Conservation (phyloP, 2,113 vertebrate species). For the Ictalurus punctatus region DNA sequence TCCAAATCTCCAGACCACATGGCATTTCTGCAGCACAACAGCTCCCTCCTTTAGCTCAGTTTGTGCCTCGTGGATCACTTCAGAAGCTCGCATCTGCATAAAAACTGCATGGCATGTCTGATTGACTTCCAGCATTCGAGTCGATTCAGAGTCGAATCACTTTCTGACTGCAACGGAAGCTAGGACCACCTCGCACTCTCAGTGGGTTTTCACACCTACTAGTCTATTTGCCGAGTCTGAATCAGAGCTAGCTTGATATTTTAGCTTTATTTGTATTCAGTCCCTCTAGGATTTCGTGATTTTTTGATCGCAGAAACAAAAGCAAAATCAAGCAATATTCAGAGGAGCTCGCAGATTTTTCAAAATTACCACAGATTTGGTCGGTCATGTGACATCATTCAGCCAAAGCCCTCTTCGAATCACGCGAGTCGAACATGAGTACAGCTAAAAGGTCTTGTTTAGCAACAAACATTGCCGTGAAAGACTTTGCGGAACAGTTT, state of each 20-base stretch:
- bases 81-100: not conserved
- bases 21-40: not conserved
- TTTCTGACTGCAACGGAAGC: not conserved
- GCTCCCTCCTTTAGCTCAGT: not conserved
- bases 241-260: not conserved
- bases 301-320: too few relatives aligned
- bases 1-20: not conserved
- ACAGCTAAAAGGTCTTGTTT: too few relatives aligned
- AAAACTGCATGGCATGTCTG: not conserved
- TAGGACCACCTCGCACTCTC: not conserved
- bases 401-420: too few relatives aligned
- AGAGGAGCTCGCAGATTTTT: too few relatives aligned
- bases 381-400: too few relatives aligned
- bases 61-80: not conserved
- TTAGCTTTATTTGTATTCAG: not conserved
- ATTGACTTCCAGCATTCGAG: not conserved
- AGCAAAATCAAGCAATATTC: too few relatives aligned
- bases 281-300: too few relatives aligned
- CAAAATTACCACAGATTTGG: too few relatives aligned
- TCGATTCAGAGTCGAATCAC: not conserved
- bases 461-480: too few relatives aligned
- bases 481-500: too few relatives aligned
- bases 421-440: too few relatives aligned
- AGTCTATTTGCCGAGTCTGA: not conserved
- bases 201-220: not conserved